Conservation (phyloP, 2,888 invertebrate genomes). For the Drosophila trichaetosa region DNA sequence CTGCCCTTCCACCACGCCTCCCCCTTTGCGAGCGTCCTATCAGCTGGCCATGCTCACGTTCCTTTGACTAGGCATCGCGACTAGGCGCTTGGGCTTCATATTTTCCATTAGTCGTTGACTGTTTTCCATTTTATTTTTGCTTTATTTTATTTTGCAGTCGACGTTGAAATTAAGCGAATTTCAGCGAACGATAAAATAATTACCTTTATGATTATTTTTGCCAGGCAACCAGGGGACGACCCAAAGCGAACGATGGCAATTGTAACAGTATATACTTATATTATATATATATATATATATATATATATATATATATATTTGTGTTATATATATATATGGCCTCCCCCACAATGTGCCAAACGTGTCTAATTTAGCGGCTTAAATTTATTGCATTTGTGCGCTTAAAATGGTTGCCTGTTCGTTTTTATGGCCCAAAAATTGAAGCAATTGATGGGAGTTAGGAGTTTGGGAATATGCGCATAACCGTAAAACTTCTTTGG, state of each 20-base stretch:
- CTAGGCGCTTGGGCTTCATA: slow-evolving; percentile 48
- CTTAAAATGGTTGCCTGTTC: slow-evolving; percentile 69
- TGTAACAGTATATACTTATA: slow-evolving; percentile 6
- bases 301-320: neutral
- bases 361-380: slow-evolving; percentile 75
- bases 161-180: slow-evolving; percentile 70
- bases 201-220: slow-evolving; percentile 76
- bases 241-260: slow-evolving; percentile 17
- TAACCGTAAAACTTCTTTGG: slow-evolving; percentile 32
- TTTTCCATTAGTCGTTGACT: slow-evolving; percentile 61
- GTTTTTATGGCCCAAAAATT: slow-evolving; percentile 58
- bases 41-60: neutral
- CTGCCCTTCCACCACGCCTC: neutral
- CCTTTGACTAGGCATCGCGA: slow-evolving; percentile 5
- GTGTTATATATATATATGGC: slow-evolving; percentile 1
- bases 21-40: neutral
- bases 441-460: slow-evolving; percentile 48
- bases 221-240: slow-evolving; percentile 11
- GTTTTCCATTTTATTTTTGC: slow-evolving; percentile 9
- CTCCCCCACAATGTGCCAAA: slow-evolving; percentile 54
- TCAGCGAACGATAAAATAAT: slow-evolving; percentile 75
- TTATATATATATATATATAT: neutral
- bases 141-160: slow-evolving; percentile 29
- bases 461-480: slow-evolving; percentile 29
- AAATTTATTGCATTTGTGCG: slow-evolving; percentile 71